These are phyloP conservation scores for Pristionchus mayeri DNA, from an alignment of 2,888 invertebrate species.

Conservation along the genomic window DNA sequence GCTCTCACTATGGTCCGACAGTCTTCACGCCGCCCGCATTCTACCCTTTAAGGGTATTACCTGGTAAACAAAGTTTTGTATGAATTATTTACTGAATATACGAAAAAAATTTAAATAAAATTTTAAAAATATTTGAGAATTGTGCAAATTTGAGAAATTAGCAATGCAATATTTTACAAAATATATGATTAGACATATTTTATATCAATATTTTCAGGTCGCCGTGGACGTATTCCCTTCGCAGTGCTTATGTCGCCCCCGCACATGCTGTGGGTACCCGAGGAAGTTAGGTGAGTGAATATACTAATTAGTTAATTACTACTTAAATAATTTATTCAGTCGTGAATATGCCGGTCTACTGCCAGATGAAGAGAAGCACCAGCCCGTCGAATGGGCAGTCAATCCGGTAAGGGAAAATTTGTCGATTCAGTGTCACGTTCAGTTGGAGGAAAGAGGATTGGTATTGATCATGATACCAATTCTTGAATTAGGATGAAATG, in stretches of 20 bases:
- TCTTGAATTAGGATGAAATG: no score
- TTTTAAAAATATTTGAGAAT: no score
- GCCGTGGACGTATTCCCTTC: background rate
- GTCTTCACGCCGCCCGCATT: conserved; percentile 26
- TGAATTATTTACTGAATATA: no score
- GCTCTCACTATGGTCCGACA: conserved; percentile 33
- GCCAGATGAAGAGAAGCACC: background rate
- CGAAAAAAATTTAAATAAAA: background rate
- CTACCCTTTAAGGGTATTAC: background rate
- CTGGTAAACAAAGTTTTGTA: background rate
- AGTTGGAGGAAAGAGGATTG: no score
- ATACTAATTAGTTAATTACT: background rate
- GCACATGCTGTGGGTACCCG: conserved; percentile 23
- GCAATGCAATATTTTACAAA: no score
- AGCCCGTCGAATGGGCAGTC: background rate
- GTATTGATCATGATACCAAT: no score
- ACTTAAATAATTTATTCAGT: conserved; percentile 7
- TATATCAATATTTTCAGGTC: background rate
- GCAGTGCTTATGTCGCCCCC: background rate
- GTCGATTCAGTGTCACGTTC: no score
- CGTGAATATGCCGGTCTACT: background rate
- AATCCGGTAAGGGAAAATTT: conserved; percentile 17
- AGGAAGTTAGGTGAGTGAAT: conserved; percentile 3
- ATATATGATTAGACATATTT: no score
- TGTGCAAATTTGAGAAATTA: no score